A percentile compares a stretch with the other conserved stretches of the same genome.
phyloP scores from a whole-genome alignment of 1,140 invertebrate species.

The Drosophila albomicans region DNA sequence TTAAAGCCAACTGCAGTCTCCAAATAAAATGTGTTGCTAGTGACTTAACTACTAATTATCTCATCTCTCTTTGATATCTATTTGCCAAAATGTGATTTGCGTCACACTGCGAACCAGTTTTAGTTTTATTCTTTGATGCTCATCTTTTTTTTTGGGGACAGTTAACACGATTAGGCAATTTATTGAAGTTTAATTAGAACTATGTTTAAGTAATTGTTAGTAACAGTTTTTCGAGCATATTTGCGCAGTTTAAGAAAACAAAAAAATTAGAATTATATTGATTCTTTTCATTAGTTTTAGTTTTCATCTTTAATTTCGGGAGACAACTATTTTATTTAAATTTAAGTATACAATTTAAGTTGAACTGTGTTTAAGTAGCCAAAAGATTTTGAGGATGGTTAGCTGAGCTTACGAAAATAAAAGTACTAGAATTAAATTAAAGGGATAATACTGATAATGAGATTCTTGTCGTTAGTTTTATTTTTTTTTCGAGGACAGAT shows the following conservation, averaged over 20 bases:
- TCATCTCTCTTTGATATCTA: background rate
- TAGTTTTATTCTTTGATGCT: background rate
- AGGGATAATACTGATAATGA: no score
- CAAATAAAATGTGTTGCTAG: background rate
- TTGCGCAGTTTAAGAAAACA: background rate
- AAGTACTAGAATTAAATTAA: background rate
- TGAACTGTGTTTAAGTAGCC: background rate
- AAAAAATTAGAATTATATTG: background rate
- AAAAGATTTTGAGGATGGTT: background rate
- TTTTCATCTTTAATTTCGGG: no score
- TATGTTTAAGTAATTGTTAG: no score
- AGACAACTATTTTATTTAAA: no score
- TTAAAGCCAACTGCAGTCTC: background rate
- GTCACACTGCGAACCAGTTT: conserved; percentile 23
- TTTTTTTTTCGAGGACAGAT: no score
- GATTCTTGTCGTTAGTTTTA: no score
- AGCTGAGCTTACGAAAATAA: background rate
- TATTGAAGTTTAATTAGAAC: background rate
- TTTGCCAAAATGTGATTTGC: conserved; percentile 20
- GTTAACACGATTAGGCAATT: conserved; percentile 6
- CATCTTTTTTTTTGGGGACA: background rate
- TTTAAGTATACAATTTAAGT: background rate
- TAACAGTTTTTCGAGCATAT: background rate
- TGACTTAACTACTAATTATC: conserved; percentile 16
- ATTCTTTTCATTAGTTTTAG: no score